Evolutionary conservation across 2,797 vertebrate species (phyloP).

Genomic region (Leptoclinus maculatus): DNA sequence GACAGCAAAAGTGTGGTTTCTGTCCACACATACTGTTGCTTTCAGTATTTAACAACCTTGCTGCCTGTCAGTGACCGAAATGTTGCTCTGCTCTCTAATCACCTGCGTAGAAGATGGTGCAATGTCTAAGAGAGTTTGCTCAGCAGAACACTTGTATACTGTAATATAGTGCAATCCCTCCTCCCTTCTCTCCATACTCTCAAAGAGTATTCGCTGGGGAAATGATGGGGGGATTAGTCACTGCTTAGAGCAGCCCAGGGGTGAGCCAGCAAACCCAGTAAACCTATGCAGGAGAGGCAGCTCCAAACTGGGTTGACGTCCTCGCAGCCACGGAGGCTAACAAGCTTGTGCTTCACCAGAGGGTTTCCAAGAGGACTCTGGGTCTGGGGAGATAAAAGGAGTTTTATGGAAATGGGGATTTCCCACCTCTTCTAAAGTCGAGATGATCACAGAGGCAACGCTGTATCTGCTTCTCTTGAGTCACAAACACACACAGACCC

Average conservation of each 20-base stretch:
- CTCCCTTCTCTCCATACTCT: slow-evolving; percentile 31
- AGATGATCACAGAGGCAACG: slow-evolving; percentile 45
- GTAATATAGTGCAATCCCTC: slow-evolving; percentile 50
- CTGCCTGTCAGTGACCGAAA: slow-evolving; percentile 55
- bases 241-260: slow-evolving; percentile 53
- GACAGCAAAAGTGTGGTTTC: not conserved
- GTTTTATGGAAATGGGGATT: slow-evolving; percentile 63
- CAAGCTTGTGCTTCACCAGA: slow-evolving; percentile 51
- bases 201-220: slow-evolving; percentile 55
- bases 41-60: slow-evolving; percentile 24
- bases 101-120: slow-evolving; percentile 62
- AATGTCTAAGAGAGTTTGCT: slow-evolving; percentile 72
- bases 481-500: slow-evolving; percentile 30
- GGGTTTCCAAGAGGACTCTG: slow-evolving; percentile 50
- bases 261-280: slow-evolving; percentile 57
- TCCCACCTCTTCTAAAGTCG: slow-evolving; percentile 32
- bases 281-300: slow-evolving; percentile 51
- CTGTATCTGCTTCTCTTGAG: slow-evolving; percentile 53
- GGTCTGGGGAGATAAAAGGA: slow-evolving; percentile 63
- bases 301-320: slow-evolving; percentile 48
- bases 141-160: slow-evolving; percentile 65
- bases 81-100: slow-evolving; percentile 53
- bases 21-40: not conserved
- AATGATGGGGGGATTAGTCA: slow-evolving; percentile 69
- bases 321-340: slow-evolving; percentile 47